Conservation (phyloP, 1,140 invertebrate genomes). For the Brachionus manjavacas region DNA sequence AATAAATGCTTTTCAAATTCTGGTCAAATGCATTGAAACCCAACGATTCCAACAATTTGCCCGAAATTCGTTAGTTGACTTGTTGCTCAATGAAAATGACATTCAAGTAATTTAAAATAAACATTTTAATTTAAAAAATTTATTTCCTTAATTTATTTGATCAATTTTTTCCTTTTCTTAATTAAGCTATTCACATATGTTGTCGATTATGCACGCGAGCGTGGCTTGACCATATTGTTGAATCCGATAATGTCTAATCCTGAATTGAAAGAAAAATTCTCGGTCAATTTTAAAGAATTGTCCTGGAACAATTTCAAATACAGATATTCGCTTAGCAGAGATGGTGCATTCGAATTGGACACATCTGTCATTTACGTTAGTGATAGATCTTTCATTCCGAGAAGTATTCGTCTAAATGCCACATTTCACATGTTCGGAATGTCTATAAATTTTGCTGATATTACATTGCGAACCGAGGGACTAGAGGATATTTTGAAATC, state of each 20-base stretch:
- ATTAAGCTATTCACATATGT: conserved; percentile 6
- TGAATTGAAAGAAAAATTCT: conserved; percentile 24
- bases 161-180: background rate
- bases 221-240: conserved; percentile 11
- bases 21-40: conserved; percentile 7
- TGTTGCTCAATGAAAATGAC: conserved; percentile 23
- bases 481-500: conserved; percentile 24
- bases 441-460: conserved; percentile 37
- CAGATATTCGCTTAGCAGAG: conserved; percentile 28
- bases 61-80: background rate
- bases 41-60: conserved; percentile 38
- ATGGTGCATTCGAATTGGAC: conserved; percentile 25
- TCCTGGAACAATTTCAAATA: conserved; percentile 41
- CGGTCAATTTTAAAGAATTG: conserved; percentile 37
- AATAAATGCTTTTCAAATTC: conserved; percentile 38
- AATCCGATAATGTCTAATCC: conserved; percentile 36
- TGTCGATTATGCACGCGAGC: conserved; percentile 34
- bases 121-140: background rate
- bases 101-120: background rate
- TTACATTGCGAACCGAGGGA: conserved; percentile 16
- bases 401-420: conserved; percentile 17
- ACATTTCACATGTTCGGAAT: conserved; percentile 36
- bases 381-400: conserved; percentile 17
- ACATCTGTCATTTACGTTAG: conserved; percentile 28
- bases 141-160: too few species aligned